Base-by-base conservation (phyloP, 1,140 invertebrate species). In the Marisa cornuarietis region DNA sequence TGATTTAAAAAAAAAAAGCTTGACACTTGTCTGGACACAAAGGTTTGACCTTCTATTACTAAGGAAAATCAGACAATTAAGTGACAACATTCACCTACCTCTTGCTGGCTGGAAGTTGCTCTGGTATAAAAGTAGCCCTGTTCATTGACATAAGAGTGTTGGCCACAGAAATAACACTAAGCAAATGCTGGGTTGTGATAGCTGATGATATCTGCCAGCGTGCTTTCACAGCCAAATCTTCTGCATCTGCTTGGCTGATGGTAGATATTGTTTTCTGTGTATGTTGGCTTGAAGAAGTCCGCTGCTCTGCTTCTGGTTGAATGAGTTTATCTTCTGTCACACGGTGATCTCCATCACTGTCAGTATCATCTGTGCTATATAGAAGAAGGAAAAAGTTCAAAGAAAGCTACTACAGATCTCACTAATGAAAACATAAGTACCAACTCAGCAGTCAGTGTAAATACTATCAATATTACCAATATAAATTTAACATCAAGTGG, bases 141-240 rank as follows among this genome's bases (percentile, higher is more conserved):
- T 96, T 97, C 96, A 99, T 98, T 0, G 97, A 98, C 96, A 99
- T 99, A 26, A 99, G 92, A 0, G 98, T 99, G 90, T 99, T 99
- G 16, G 97, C 96, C 51, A 99, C 92, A 24, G 98, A 95, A 54
- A 99, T 96, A 66, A 99, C 94, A 61, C 97, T 95, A 73, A 99
- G 91, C 52, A 99, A 93, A 91, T 99, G 98, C 90, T 98, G 98
- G 8, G 97, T 99, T 0, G 97, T 99, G 22, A 99, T 90, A 0
- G 96, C 97, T 14, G 95, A 96, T 74, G 96, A 98, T 24, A 99
- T 92, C 92, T 99, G 96, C 98, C 98, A 99, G 88, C 99, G 97
- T 4, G 73, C 78, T 49, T 74, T 75, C 95, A 94, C 0, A 96
- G 96, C 65, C 66, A 74, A 79, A 66, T 82, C 77, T 49, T 71